Evolutionary conservation across 2,888 invertebrate species (phyloP), one percentile per base, ranked within the genome.

Genomic region (Sarcophaga rosellei): DNA sequence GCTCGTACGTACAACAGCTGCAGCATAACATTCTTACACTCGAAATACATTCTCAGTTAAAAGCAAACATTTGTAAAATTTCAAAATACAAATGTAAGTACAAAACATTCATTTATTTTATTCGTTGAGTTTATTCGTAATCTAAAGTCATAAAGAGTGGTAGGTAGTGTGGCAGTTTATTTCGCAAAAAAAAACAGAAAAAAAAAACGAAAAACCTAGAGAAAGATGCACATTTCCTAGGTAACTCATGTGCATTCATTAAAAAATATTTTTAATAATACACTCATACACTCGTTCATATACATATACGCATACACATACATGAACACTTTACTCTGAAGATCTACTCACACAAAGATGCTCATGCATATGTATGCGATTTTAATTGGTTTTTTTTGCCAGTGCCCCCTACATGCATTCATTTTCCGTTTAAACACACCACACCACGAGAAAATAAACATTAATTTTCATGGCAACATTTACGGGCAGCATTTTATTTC

Each of bases 221-320:
- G 35, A 72, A 20, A 59, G 69, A 77, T 81, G 77, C 69, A 74
- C 81, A 65, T 66, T 78, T 85, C 21, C 74, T 69, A 74, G 69
- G 74, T 70, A 81, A 65, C 68, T 74, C 74, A 69, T 73, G 73
- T 85, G 85, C 85, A 85, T 81, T 74, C 73, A 85, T 81, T 81
- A 69, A 77, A 80, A 80, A 78, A 81, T 83, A 83, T 83, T 73
- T 35, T 78, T 83, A 73, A 83, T 83, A 83, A 73, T 10, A 73
- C 53, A 65, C 76, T 66, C 25, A 70, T 10, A 62, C 61, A 25
- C 53, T 15, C 12, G 11, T 65, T 45, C 10, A 57, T 25, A 44
- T n/a, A n/a, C 35, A 57, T 35, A 79, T 10, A 62, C n/a, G 4
- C 10, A 57, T 35, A 59, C 35, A 59, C 17, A 17, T 72, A 68